These are phyloP conservation scores for Lethenteron reissneri DNA, from an alignment of 2,113 vertebrate species.

Conservation along the genomic window DNA sequence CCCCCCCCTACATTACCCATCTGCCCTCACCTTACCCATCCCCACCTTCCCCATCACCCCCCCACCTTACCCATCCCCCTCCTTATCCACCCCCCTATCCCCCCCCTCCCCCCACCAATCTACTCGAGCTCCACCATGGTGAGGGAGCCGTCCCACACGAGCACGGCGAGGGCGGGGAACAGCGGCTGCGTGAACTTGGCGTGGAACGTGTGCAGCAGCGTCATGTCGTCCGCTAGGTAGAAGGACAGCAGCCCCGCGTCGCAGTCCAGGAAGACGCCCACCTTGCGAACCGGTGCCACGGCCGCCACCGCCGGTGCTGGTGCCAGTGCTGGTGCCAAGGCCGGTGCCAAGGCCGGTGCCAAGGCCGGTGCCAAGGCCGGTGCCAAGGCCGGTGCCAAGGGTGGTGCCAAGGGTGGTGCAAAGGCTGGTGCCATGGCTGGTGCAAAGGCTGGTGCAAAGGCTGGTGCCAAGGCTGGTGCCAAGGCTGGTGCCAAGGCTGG, in stretches of 20 bases:
- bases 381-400: background rate
- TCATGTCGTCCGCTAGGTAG: slow-evolving; percentile 9
- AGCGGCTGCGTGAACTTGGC: slow-evolving; percentile 8
- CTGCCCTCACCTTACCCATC: too few relatives aligned
- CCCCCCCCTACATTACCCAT: too few relatives aligned
- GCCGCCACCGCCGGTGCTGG: background rate
- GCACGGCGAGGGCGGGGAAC: slow-evolving; percentile 6
- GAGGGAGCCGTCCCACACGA: background rate
- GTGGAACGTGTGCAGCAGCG: slow-evolving; percentile 10
- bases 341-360: background rate
- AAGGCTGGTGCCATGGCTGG: background rate
- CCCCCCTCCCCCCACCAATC: too few relatives aligned
- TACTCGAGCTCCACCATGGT: too few relatives aligned
- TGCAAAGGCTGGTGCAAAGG: background rate
- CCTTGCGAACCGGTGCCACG: background rate
- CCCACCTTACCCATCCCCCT: too few relatives aligned
- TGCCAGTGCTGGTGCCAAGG: too few relatives aligned
- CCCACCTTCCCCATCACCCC: too few relatives aligned
- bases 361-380: background rate
- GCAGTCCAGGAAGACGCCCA: slow-evolving; percentile 12
- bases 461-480: too few relatives aligned
- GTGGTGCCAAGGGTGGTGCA: too few relatives aligned
- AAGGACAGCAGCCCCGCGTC: slow-evolving; percentile 12
- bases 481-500: too few relatives aligned
- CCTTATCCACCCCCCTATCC: too few relatives aligned